phyloP scores from a whole-genome alignment of 92 coral and sea anemone species.

The Heteractis magnifica region DNA sequence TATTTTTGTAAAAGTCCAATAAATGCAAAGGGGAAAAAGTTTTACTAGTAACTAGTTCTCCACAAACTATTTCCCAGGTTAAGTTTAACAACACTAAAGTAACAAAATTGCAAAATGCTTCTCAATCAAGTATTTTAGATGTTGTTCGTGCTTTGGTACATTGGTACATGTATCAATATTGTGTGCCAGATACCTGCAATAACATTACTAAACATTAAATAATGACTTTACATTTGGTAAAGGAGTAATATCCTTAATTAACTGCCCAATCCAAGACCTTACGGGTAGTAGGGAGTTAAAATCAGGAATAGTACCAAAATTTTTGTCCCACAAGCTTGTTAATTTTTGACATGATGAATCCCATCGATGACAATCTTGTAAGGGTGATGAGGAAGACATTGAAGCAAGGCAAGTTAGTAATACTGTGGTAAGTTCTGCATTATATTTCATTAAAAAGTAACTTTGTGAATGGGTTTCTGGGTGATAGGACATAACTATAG shows the following conservation, averaged over 20 bases:
- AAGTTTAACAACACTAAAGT: too few relatives aligned
- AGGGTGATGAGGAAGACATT: neutral
- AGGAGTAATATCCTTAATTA: neutral
- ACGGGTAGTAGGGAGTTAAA: neutral
- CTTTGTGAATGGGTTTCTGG: slow-evolving; percentile 14
- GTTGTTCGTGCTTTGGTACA: too few relatives aligned
- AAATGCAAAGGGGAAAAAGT: too few relatives aligned
- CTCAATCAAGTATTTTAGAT: too few relatives aligned
- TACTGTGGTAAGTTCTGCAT: slow-evolving; percentile 1
- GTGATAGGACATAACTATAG: slow-evolving; percentile 26
- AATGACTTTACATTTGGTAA: slow-evolving; percentile 6
- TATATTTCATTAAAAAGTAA: neutral
- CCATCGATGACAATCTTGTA: slow-evolving; percentile 1
- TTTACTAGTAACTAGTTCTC: too few relatives aligned
- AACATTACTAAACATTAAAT: neutral
- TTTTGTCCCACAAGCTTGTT: slow-evolving; percentile 10
- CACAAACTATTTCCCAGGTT: too few relatives aligned
- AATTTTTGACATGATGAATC: slow-evolving; percentile 18
- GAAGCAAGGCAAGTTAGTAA: neutral
- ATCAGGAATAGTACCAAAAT: slow-evolving; percentile 1
- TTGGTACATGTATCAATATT: neutral
- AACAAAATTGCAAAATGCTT: too few relatives aligned
- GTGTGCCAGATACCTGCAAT: neutral
- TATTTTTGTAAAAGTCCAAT: too few relatives aligned
- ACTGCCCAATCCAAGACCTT: slow-evolving; percentile 17